Conservation (phyloP, 2,113 vertebrate genomes). For the Amblyopsis rosae region DNA sequence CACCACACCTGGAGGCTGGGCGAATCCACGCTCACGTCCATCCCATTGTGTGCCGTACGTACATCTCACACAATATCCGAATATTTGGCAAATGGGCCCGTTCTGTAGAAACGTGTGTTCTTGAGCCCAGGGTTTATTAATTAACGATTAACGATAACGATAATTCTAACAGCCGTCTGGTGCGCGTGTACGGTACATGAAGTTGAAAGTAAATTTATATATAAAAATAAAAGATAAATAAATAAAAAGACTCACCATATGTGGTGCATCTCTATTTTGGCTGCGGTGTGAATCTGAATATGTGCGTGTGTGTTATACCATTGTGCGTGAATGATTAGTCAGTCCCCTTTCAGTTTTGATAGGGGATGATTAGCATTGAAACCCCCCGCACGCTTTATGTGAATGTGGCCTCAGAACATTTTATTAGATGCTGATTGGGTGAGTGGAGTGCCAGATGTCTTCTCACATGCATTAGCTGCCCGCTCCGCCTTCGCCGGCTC, state of each 20-base stretch:
- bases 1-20: neutral
- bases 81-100: neutral
- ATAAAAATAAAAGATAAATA: constrained; percentile 7
- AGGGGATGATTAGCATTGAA: constrained; percentile 31
- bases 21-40: neutral
- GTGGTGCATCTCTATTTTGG: no score
- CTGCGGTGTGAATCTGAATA: neutral
- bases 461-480: constrained; percentile 43
- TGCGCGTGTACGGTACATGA: neutral
- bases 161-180: neutral
- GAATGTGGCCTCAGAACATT: constrained; percentile 32
- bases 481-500: constrained; percentile 17
- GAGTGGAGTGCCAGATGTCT: constrained; percentile 53
- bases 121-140: neutral
- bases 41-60: neutral
- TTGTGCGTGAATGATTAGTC: constrained; percentile 7
- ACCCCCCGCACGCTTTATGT: constrained; percentile 32
- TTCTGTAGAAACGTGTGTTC: neutral
- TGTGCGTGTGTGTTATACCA: constrained; percentile 8
- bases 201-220: constrained; percentile 16
- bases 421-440: constrained; percentile 59
- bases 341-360: constrained; percentile 34
- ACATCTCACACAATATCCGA: neutral
- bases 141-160: constrained; percentile 5
- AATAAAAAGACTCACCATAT: constrained; percentile 2